These are phyloP conservation scores for Zootermopsis nevadensis DNA, from an alignment of 2,888 invertebrate genomes.

Conservation along the genomic window DNA sequence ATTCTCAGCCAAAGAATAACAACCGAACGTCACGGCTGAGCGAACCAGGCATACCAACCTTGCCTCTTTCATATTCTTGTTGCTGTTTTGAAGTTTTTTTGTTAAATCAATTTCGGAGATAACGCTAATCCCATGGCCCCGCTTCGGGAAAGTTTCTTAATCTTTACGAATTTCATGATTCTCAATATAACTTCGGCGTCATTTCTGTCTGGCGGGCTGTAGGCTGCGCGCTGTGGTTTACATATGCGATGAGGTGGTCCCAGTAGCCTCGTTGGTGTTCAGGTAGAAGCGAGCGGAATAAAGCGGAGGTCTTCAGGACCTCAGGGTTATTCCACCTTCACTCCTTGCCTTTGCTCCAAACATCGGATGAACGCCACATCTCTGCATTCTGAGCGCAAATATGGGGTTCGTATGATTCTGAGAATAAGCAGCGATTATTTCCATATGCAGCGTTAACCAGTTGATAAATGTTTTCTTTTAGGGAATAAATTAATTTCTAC, in stretches of 20 bases:
- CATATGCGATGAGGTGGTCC: slow-evolving; percentile 37
- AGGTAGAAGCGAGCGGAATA: slow-evolving; percentile 1
- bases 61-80: not conserved
- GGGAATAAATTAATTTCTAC: too few species aligned
- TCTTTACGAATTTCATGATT: slow-evolving; percentile 31
- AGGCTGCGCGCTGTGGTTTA: not conserved
- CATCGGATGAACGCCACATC: too few species aligned
- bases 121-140: slow-evolving; percentile 33
- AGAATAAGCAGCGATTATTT: too few species aligned
- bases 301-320: not conserved
- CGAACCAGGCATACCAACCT: too few species aligned
- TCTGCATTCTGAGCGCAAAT: too few species aligned
- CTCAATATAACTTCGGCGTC: slow-evolving; percentile 25
- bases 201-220: not conserved
- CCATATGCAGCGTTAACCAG: too few species aligned
- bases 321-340: not conserved
- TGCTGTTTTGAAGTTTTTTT: not conserved
- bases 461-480: too few species aligned
- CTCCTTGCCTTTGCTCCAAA: too few species aligned
- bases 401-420: too few species aligned
- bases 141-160: slow-evolving; percentile 38
- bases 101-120: slow-evolving; percentile 38
- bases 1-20: too few species aligned
- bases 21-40: too few species aligned
- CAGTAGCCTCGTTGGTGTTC: slow-evolving; percentile 27